These are phyloP conservation scores for Orchesellides sinensis DNA, from an alignment of 2,888 invertebrate genomes.

Conservation along the genomic window DNA sequence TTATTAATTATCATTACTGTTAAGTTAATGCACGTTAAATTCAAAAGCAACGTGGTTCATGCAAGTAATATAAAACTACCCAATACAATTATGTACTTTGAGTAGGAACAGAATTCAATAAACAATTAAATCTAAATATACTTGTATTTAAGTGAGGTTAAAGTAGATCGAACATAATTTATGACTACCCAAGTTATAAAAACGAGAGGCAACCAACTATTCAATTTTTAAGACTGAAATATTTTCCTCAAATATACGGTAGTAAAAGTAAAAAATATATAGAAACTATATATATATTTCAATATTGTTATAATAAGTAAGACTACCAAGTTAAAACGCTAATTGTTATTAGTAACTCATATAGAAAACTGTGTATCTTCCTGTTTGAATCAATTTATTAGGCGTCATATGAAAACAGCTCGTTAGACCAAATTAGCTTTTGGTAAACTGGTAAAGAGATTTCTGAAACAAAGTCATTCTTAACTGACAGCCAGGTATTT, in stretches of 20 bases:
- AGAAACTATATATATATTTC: neutral
- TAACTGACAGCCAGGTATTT: too few species aligned
- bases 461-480: too few species aligned
- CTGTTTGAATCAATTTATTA: neutral
- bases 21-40: too few species aligned
- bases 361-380: neutral
- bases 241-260: constrained; percentile 13
- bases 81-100: neutral
- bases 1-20: constrained; percentile 16
- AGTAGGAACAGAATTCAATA: neutral
- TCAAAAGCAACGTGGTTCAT: neutral
- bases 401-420: neutral
- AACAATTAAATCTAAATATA: neutral
- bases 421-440: too few species aligned
- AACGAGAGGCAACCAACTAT: constrained; percentile 49
- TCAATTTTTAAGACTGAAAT: constrained; percentile 51
- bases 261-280: neutral
- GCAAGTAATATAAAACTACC: neutral
- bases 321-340: neutral
- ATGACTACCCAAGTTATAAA: neutral
- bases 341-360: neutral
- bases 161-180: neutral
- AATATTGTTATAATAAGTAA: too few species aligned
- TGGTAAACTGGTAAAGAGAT: too few species aligned
- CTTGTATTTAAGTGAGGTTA: neutral